Conservation (phyloP, 1,140 invertebrate species). For the Aphelinus certus region DNA sequence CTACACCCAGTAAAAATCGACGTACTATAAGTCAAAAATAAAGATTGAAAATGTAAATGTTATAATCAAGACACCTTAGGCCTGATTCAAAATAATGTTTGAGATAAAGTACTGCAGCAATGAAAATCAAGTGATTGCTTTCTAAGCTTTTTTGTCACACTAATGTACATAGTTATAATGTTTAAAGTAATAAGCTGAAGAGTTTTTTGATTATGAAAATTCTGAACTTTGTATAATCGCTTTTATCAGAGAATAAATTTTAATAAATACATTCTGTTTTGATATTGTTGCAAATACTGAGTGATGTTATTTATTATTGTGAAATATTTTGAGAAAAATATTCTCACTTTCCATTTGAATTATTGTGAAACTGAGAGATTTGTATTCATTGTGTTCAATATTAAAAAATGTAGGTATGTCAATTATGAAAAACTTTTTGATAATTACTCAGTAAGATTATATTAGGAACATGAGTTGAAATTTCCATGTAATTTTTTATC, state of each 20-base stretch:
- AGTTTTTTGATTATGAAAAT: slow-evolving; percentile 43
- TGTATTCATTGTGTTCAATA: too few species aligned
- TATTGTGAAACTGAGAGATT: too few species aligned
- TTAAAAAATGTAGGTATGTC: too few species aligned
- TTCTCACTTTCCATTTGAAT: too few species aligned
- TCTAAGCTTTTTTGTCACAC: slow-evolving; percentile 26
- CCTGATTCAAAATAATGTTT: not conserved
- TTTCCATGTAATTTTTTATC: too few species aligned
- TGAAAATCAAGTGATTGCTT: slow-evolving; percentile 23
- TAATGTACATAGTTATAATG: slow-evolving; percentile 45
- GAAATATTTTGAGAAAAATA: too few species aligned
- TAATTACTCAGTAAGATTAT: too few species aligned
- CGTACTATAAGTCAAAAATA: slow-evolving; percentile 1
- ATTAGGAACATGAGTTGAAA: too few species aligned
- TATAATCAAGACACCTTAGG: slow-evolving; percentile 13
- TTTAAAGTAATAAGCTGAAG: slow-evolving; percentile 30
- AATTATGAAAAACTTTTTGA: too few species aligned
- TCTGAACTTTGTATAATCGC: slow-evolving; percentile 49
- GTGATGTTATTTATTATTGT: too few species aligned
- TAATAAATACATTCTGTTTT: slow-evolving; percentile 36
- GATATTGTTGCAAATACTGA: slow-evolving; percentile 34
- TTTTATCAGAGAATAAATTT: slow-evolving; percentile 42
- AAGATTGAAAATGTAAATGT: not conserved
- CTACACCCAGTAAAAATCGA: not conserved
- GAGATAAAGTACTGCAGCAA: slow-evolving; percentile 11